Evolutionary conservation across 1,140 invertebrate species (phyloP), one percentile per base, ranked within the genome.

Genomic region (Anastatus disparis): DNA sequence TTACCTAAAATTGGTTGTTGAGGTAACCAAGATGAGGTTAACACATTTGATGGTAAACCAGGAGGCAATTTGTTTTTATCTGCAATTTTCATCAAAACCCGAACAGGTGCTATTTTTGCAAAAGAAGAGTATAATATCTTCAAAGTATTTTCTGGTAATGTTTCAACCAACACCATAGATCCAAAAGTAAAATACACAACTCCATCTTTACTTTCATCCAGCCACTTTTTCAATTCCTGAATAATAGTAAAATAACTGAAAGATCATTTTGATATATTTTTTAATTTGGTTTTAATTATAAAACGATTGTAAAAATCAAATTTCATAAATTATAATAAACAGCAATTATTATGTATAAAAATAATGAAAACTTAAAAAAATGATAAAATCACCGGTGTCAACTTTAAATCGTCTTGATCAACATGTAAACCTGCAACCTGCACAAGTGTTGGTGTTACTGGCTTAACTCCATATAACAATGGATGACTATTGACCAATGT

Each of bases 121-220:
- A 79, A 78, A n/a, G 72, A 74, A 20, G 59, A 15, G 4, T 75
- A 73, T 13, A 79, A 56, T 22, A 10, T 26, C 12, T 38, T 17
- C 15, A 77, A 15, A 15, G 35, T 62, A 2, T 88, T 83, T 7
- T 85, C 74, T 1, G 90, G 87, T 71, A 93, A 81, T 0, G 87
- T 84, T n/a, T 88, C 86, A 63, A 88, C 86, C 65, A 87, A 86
- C 17, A 92, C 82, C 76, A 90, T 86, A 12, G 91, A 90, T 31
- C 92, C 92, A 77, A 93, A 87, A 74, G 89, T 91, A 72, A 93
- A 91, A 71, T 90, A 90, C 35, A 93, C 87, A 2, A 93, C 88
- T 1, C 92, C 92, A 74, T 91, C 79, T 73, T 87, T 84, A 42
- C 90, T 88, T 74, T 88, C 88, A 70, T 92, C 89, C 55, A 92